Base-by-base conservation (phyloP, 2,888 invertebrate species). In the Stegana nigrithorax region DNA sequence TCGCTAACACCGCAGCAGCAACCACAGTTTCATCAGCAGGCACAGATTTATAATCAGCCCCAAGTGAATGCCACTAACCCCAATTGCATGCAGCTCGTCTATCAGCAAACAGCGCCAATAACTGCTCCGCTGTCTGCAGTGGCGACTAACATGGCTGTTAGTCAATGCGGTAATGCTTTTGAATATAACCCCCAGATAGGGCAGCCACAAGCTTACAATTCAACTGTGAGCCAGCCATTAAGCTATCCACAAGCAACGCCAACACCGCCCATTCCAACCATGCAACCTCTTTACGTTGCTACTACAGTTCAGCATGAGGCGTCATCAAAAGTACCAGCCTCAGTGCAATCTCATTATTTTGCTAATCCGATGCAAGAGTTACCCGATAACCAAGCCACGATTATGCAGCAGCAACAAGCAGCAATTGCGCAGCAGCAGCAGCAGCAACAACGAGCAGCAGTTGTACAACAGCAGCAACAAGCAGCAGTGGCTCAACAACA, bases 201-300 rank as follows among this genome's bases (percentile, higher is more conserved):
- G 55, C 58, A 17, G 55, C 63, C 36, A 39, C 60, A 58, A 61
- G 12, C 36, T 21, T 12, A 17, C 19, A 6, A 6, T 45, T 0
- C 14, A 53, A 6, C 29, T n/a, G n/a, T n/a, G n/a, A n/a, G n/a
- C n/a, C n/a, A n/a, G n/a, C n/a, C n/a, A n/a, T n/a, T n/a, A n/a
- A n/a, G n/a, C n/a, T n/a, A n/a, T n/a, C n/a, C n/a, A n/a, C n/a
- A n/a, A n/a, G n/a, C n/a, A n/a, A n/a, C n/a, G n/a, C n/a, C n/a
- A n/a, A 27, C 47, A 17, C n/a, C 59, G 5, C n/a, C 44, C 17
- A 25, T 60, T n/a, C 66, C 69, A 26, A 62, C 68, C 17, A 63
- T 63, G 26, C 66, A 67, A 60, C 70, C 67, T 7, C 50, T 81
- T 17, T 81, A 80, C 70, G 79, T 82, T 59, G 76, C 81, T 26